Evolutionary conservation across 2,113 vertebrate genomes (phyloP), one percentile per base, ranked within the genome.

Genomic region (Arizona elegans): DNA sequence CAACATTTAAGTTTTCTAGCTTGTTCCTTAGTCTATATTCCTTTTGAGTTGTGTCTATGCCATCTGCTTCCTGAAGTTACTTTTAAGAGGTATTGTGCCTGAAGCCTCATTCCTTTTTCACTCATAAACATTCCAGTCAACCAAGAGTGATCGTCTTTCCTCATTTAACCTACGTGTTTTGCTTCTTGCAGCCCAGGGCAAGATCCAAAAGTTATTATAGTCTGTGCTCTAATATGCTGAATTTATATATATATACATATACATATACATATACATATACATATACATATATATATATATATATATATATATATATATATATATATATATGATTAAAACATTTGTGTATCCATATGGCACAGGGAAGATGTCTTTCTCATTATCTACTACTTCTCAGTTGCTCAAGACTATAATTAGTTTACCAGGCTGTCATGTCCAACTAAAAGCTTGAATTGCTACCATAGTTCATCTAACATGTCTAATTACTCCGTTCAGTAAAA

Each of bases 151-250:
- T 94, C 94, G 90, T 56, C 89, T 96, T 94, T 96, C 91, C 75
- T 96, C 96, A 94, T 97, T 96, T 96, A 96, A 96, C 93, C 97
- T 96, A 92, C 81, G 94, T 92, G 93, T 94, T 97, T 96, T 95
- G 94, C 95, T 96, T 97, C 95, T 95, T 97, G 95, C 91, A 94
- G 91, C 92, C 23, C 85, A 93, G 94, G 93, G 88, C 90, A 43
- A n/a, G 58, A 91, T 95, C 96, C 95, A 90, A 97, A 96, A 96
- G 97, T 96, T 96, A 94, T 87, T 94, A 95, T 93, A 94, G 90
- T 97, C 96, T 94, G 54, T 90, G 87, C 92, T 96, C 89, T 94
- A 95, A 94, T 95, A 97, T 93, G 92, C 86, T 95, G 93, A 56
- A 12, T 24, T 87, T 53, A 54, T 3, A 87, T n/a, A 52, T 11